Conservation (phyloP, 2,888 invertebrate genomes). For the Drosophila borealis region DNA sequence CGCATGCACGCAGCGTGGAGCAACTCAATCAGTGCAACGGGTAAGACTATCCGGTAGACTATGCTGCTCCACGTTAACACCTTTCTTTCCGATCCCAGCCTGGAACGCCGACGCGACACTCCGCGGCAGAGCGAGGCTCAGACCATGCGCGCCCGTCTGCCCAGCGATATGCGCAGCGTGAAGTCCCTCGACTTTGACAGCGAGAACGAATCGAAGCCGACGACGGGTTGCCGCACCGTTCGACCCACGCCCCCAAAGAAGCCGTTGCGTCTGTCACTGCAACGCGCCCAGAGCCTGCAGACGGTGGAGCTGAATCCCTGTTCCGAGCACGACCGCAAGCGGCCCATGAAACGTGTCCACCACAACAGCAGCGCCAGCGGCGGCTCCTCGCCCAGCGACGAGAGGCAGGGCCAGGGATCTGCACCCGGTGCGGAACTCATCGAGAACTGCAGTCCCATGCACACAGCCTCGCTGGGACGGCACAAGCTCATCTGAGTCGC, state of each 20-base stretch:
- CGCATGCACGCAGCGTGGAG: slow-evolving; percentile 84
- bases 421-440: slow-evolving; percentile 51
- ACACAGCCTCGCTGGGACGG: slow-evolving; percentile 83
- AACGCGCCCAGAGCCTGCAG: slow-evolving; percentile 93
- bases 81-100: slow-evolving; percentile 40
- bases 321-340: slow-evolving; percentile 82
- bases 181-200: slow-evolving; percentile 92
- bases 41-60: slow-evolving; percentile 55
- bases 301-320: slow-evolving; percentile 86
- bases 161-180: slow-evolving; percentile 86
- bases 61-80: not conserved
- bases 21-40: slow-evolving; percentile 83
- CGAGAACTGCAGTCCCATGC: slow-evolving; percentile 80
- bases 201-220: slow-evolving; percentile 86
- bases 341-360: slow-evolving; percentile 83
- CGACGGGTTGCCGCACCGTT: slow-evolving; percentile 83
- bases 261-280: slow-evolving; percentile 92
- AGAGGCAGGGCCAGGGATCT: slow-evolving; percentile 33
- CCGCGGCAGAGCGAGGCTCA: slow-evolving; percentile 70
- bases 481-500: slow-evolving; percentile 82
- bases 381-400: slow-evolving; percentile 57
- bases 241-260: slow-evolving; percentile 94
- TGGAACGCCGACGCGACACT: slow-evolving; percentile 77
- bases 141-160: slow-evolving; percentile 68
- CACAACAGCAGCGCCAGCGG: slow-evolving; percentile 66